These are phyloP conservation scores for Trachymyrmex cornetzi DNA, from an alignment of 1,140 invertebrate genomes.

Conservation along the genomic window DNA sequence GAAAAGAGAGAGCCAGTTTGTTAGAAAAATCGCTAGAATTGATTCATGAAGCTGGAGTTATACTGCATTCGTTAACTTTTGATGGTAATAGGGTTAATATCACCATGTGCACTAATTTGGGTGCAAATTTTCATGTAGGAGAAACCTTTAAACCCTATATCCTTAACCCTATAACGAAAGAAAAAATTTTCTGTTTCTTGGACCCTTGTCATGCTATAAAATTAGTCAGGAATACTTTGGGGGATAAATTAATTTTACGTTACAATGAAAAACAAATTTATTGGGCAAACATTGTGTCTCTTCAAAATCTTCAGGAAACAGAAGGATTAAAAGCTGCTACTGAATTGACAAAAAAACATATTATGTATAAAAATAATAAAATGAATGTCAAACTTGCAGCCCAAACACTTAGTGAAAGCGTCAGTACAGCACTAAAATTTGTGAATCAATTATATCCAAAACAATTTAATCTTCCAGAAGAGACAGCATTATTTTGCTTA, in stretches of 20 bases:
- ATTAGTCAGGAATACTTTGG: neutral
- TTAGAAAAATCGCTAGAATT: neutral
- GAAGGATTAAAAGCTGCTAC: neutral
- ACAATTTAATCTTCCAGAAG: neutral
- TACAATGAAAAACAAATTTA: neutral
- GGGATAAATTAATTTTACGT: neutral
- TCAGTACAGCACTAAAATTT: neutral
- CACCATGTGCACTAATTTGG: too few species aligned
- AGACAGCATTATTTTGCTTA: neutral
- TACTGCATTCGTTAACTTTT: neutral
- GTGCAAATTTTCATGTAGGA: too few species aligned
- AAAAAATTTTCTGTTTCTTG: neutral
- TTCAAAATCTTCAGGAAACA: neutral
- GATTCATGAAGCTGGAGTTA: neutral
- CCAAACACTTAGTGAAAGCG: neutral
- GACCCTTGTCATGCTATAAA: neutral
- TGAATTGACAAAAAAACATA: neutral
- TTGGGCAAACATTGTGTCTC: neutral
- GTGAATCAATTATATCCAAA: neutral
- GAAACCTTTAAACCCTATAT: too few species aligned
- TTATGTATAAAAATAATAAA: neutral
- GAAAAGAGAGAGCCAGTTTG: too few species aligned
- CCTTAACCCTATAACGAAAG: neutral
- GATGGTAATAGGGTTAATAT: neutral
- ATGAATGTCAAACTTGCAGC: constrained; percentile 12